Base-by-base conservation (phyloP, 1,140 invertebrate genomes). In the Heliconius hewitsoni region DNA sequence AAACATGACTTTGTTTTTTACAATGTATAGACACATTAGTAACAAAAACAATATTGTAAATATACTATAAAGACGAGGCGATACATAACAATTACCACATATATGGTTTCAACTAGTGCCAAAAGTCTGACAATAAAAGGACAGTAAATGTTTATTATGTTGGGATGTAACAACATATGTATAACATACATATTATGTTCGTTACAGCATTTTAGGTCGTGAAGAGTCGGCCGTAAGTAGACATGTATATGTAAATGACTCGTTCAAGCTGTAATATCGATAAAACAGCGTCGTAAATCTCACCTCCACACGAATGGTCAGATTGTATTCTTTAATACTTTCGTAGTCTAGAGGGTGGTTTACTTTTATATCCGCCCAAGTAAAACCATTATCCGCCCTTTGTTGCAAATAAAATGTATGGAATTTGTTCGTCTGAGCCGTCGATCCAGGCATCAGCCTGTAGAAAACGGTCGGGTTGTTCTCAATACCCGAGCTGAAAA, bases 371-470 rank as follows among this genome's bases (percentile, higher is more conserved):
- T 98, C 98, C 16, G 98, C 98, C 98, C 98, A 99, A 83, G 98
- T 98, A 83, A 97, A 97, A 39, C 97, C 97, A 89, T 98, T 97
- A 85, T 99, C 98, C 57, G 96, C 96, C 88, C 98, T 96, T 95
- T 98, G 98, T 96, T 98, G 98, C 81, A 99, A 96, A 94, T 99
- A 99, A 94, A 99, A 99, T 71, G 98, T 98, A 93, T 99, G 97
- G 94, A 97, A 97, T 94, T 99, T 99, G 95, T 99, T 99, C 71
- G 98, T 98, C 94, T 99, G 98, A 3, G 98, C 98, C 71, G 98
- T 99, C 18, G 98, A 98, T 81, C 98, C 98, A 76, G 98, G 98
- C 96, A 99, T 99, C 90, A 99, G 95, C 73, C 97, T 97, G 94
- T 99, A 99, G 96, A 98, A 99, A 81, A 99, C 98, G 81, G 97